Conservation (phyloP, 2,888 invertebrate species). For the Acronicta psi region DNA sequence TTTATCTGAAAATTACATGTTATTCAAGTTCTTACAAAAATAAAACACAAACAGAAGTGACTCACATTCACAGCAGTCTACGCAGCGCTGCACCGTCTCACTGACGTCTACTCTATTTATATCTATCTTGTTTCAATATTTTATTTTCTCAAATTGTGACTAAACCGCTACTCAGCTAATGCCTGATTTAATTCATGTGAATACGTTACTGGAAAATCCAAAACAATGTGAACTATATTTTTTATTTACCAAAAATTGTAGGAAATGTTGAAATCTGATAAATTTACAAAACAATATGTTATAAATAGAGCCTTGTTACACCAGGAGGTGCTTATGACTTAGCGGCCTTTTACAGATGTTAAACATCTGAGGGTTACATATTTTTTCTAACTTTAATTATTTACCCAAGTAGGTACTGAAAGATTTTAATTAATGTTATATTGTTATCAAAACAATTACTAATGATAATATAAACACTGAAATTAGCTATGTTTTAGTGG, state of each 20-base stretch:
- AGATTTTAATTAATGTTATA: no score
- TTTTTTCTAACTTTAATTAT: no score
- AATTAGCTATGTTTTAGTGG: no score
- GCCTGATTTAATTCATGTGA: neutral
- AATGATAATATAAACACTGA: no score
- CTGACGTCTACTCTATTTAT: constrained; percentile 54
- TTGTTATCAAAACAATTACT: no score
- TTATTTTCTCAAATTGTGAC: constrained; percentile 35
- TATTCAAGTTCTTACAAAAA: neutral
- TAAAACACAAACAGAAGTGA: constrained; percentile 23
- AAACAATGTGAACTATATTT: neutral
- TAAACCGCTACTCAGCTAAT: constrained; percentile 13
- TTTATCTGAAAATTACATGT: neutral
- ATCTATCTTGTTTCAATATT: constrained; percentile 29
- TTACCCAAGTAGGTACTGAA: no score
- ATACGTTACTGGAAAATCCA: no score
- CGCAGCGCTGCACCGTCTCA: constrained; percentile 36
- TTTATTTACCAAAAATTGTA: neutral
- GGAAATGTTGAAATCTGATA: neutral
- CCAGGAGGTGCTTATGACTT: no score
- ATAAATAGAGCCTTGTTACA: no score
- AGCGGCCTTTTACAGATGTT: no score
- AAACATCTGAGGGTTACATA: no score
- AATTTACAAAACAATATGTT: neutral
- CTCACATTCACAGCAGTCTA: constrained; percentile 36